Base-by-base conservation (phyloP, 2,797 vertebrate genomes). In the Malurus splendens region DNA sequence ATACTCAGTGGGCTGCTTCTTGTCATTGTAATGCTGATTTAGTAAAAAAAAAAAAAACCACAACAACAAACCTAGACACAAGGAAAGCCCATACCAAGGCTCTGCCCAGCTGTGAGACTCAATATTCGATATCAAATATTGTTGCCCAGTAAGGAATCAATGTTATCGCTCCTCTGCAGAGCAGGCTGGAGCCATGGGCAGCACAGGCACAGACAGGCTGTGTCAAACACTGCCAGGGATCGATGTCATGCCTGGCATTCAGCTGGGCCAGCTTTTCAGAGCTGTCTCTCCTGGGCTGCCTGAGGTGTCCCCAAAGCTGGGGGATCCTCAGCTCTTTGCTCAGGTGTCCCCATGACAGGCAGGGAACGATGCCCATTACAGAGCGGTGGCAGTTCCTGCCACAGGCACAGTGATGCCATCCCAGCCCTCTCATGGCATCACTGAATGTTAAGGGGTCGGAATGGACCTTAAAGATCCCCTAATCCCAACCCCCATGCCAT, bases 401-500 rank as follows among this genome's bases (percentile, higher is more conserved):
- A 2, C 1, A 0, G 60, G 65, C 54, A 65, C 44, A 42, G 72
- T 0, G 0, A 38, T 19, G 77, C 80, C 74, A 41, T 10, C 66
- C 81, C 0, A 0, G 20, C 54, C 25, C 54, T 60, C 54, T 27
- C 33, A 15, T 1, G 19, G 25, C 13, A 42, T 42, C 54, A 47
- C 2, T 36, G 66, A 47, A n/a, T 47, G 8, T 23, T 23, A n/a
- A 65, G 3, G 75, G 2, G 25, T 14, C 27, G 22, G 30, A 45
- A 22, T 18, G 52, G 39, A 2, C 39, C 45, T 52, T 39, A 30
- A 52, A 47, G 28, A 0, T 32, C 17, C 41, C 51, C 57, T 30
- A 0, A 25, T 44, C 32, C 38, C 44, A 71, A 14, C 11, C 56
- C 1, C 51, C 2, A 0, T n/a, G n/a, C 56, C 50, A 19, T 19